A percentile compares a stretch with the other conserved stretches of the same genome.
Evolutionary conservation across 2,888 invertebrate species (phyloP).

Genomic region (Eupithecia exiguata): DNA sequence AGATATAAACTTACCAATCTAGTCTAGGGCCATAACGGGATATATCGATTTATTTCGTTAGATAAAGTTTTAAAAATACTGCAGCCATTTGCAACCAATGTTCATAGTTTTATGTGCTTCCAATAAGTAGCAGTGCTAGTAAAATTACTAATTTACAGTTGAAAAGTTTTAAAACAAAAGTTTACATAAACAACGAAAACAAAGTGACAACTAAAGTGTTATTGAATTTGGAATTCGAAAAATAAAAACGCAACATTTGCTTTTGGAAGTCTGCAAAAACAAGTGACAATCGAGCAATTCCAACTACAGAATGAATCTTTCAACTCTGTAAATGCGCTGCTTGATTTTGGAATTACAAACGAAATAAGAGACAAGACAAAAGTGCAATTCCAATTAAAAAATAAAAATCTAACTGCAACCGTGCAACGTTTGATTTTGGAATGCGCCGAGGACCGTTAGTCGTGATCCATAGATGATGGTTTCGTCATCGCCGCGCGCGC

Average conservation of each 20-base stretch:
- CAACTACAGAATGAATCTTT: too few relatives aligned
- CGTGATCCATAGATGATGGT: slow-evolving; percentile 77
- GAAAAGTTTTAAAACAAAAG: neutral
- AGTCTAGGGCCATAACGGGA: neutral
- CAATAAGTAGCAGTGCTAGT: neutral
- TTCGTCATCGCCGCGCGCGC: slow-evolving; percentile 81
- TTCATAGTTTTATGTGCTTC: neutral
- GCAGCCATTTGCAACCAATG: slow-evolving; percentile 24
- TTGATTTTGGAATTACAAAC: slow-evolving; percentile 9
- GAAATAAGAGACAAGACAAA: neutral
- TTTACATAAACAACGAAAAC: neutral
- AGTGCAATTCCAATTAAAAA: slow-evolving; percentile 4
- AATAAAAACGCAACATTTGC: neutral
- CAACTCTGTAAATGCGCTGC: too few relatives aligned
- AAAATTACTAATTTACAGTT: neutral
- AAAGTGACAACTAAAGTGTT: neutral
- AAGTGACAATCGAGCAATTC: neutral
- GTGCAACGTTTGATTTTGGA: slow-evolving; percentile 29
- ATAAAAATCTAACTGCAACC: slow-evolving; percentile 1
- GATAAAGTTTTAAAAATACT: neutral
- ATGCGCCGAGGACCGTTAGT: slow-evolving; percentile 49
- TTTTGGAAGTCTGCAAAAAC: neutral
- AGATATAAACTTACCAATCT: neutral
- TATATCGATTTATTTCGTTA: neutral
- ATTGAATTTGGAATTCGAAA: neutral